These are phyloP conservation scores for Cossypha niveicapilla DNA, from an alignment of 2,797 vertebrate genomes.

Conservation along the genomic window DNA sequence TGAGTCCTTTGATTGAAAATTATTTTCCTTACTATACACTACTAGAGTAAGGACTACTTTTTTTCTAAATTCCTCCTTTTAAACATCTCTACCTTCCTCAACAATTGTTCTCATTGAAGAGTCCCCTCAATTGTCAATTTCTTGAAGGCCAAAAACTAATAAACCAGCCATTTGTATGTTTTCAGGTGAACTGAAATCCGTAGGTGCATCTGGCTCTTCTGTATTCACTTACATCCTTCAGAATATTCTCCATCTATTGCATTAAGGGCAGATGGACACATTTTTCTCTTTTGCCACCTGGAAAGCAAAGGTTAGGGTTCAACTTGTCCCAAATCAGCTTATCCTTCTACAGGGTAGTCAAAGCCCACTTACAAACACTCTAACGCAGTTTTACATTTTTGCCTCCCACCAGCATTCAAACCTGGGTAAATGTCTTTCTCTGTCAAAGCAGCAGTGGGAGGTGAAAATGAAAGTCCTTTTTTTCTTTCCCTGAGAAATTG, in stretches of 20 bases:
- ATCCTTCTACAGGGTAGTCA: constrained; percentile 48
- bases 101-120: neutral
- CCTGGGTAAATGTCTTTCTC: constrained; percentile 71
- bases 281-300: constrained; percentile 31
- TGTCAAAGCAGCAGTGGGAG: constrained; percentile 74
- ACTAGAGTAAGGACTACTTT: neutral
- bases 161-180: neutral
- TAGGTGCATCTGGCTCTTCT: neutral
- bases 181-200: neutral
- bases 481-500: constrained; percentile 71
- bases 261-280: constrained; percentile 4
- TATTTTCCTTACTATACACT: neutral
- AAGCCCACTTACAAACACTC: constrained; percentile 65
- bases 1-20: neutral
- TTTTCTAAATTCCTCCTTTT: neutral
- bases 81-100: neutral
- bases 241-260: neutral
- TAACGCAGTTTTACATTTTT: constrained; percentile 69
- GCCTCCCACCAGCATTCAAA: constrained; percentile 67
- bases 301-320: constrained; percentile 31
- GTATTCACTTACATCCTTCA: neutral
- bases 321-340: constrained; percentile 37
- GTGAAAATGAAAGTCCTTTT: constrained; percentile 72
- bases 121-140: constrained; percentile 9
- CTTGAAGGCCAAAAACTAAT: neutral